These are phyloP conservation scores for Erpobdella octoculata DNA, from an alignment of 2,888 invertebrate species.

Conservation along the genomic window DNA sequence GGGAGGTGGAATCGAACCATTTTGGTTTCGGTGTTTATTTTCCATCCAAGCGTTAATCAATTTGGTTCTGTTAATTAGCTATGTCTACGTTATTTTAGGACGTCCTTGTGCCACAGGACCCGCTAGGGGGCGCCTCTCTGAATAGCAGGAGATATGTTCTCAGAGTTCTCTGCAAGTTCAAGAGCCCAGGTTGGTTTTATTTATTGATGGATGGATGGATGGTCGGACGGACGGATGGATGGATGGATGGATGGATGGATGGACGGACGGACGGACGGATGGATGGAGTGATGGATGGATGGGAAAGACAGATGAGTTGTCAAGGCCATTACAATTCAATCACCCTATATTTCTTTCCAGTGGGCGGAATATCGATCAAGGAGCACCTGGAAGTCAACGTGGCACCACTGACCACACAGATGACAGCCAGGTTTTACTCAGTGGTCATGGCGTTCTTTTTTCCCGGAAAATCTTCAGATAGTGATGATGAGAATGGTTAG, in stretches of 20 bases:
- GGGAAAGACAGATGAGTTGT: not conserved
- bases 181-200: not conserved
- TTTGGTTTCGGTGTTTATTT: not conserved
- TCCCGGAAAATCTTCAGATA: slow-evolving; percentile 35
- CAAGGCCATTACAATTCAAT: not conserved
- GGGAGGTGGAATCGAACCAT: not conserved
- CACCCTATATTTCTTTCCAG: slow-evolving; percentile 31
- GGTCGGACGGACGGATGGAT: not conserved
- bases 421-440: slow-evolving; percentile 91
- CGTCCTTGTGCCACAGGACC: slow-evolving; percentile 11
- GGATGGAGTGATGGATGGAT: not conserved
- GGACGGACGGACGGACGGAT: not conserved
- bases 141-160: not conserved
- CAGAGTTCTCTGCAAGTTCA: slow-evolving; percentile 2
- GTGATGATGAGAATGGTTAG: slow-evolving; percentile 32
- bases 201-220: not conserved
- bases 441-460: slow-evolving; percentile 96
- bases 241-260: not conserved
- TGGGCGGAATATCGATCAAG: slow-evolving; percentile 93
- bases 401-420: slow-evolving; percentile 73
- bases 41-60: slow-evolving; percentile 13
- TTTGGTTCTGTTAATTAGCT: too few relatives aligned
- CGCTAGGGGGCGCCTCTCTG: not conserved
- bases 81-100: slow-evolving; percentile 7
- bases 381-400: slow-evolving; percentile 93